Evolutionary conservation across 2,113 vertebrate species (phyloP).

Genomic region (Loxodonta africana): DNA sequence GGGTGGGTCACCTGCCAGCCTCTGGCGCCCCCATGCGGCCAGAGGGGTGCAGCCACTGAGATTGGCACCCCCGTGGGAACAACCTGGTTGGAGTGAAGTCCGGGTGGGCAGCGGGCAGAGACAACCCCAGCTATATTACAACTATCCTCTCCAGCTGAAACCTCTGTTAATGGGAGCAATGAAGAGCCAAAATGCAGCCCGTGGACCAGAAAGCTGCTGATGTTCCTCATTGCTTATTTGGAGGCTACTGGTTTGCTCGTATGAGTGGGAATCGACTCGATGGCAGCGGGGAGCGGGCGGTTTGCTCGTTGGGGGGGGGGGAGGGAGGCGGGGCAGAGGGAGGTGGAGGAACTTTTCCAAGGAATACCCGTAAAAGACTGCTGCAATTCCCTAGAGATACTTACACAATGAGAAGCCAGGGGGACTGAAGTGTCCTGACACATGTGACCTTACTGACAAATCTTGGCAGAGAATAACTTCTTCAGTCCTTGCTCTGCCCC

Average conservation of each 20-base stretch:
- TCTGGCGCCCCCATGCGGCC: slow-evolving; percentile 54
- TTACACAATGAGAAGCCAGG: not conserved
- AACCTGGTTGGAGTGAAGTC: not conserved
- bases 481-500: not conserved
- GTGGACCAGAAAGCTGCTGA: not conserved
- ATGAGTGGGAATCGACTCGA: too few species aligned
- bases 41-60: not conserved
- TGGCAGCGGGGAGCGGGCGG: too few species aligned
- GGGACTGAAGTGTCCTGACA: not conserved
- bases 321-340: rapidly evolving
- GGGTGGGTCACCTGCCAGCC: not conserved
- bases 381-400: not conserved
- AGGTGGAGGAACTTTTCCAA: not conserved
- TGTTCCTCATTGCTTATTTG: not conserved
- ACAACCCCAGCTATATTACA: not conserved
- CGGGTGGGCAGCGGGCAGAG: not conserved
- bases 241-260: not conserved
- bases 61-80: not conserved
- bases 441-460: not conserved
- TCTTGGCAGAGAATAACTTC: not conserved
- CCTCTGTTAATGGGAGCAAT: too few species aligned
- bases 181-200: not conserved
- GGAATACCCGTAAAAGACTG: not conserved
- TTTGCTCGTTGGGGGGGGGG: too few species aligned
- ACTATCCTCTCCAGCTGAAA: not conserved